Base-by-base conservation (phyloP, 2,113 vertebrate genomes). In the Alexandromys fortis region DNA sequence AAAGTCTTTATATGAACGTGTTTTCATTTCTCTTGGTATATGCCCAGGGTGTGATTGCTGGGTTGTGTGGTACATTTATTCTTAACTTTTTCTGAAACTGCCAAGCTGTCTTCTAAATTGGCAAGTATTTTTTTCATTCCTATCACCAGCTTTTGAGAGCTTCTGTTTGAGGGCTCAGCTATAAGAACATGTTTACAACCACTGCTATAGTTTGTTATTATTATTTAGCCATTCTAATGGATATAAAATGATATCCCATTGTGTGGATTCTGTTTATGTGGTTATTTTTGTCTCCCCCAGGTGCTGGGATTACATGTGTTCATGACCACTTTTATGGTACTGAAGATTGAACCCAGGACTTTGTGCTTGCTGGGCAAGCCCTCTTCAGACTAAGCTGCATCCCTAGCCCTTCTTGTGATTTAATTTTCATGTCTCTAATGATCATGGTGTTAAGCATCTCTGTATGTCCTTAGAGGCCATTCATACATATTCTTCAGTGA, bases 21-120 rank as follows among this genome's bases (percentile, higher is more conserved):
- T 63, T 92, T 90, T 93, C 24, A 82, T 90, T 94, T 96, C 75
- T 70, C 42, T 21, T 95, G 47, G 38, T 86, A 12, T 86, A 81
- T 38, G 13, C 33, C 45, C 45, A 67, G 67, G 55, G n/a, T 67
- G 1, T 70, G 68, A 90, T 86, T 67, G 47, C 45, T 90, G 21
- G 33, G 33, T 81, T 82, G 4, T 86, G 5, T 82, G 26, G 26
- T 88, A 73, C 5, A 42, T 52, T 86, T 78, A 93, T 88, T 45
- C 52, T 81, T 90, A 89, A 89, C 79, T 30, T 42, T 94, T 76
- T 73, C 89, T 88, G 87, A 85, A 91, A 35, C 24, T 28, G 14
- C 33, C 85, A 89, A 72, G 24, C 22, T 45, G 45, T 87, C 94
- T 81, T 86, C 49, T 17, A 63, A 49, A 86, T 77, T 76, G 38